phyloP scores from a whole-genome alignment of 2,888 invertebrate species.

The Agrotis puta region DNA sequence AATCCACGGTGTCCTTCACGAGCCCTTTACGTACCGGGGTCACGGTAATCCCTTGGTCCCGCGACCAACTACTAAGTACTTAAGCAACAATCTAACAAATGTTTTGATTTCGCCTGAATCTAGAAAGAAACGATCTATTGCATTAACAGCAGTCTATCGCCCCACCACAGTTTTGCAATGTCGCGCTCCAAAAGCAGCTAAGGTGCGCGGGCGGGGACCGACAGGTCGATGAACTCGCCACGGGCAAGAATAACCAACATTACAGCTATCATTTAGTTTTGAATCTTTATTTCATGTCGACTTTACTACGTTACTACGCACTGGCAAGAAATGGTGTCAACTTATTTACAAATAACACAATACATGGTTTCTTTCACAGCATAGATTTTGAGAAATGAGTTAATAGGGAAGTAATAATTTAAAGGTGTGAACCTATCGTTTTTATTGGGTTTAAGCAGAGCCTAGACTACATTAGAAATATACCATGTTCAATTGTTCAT shows the following conservation, averaged over 20 bases:
- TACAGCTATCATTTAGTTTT: slow-evolving; percentile 65
- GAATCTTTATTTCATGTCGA: slow-evolving; percentile 54
- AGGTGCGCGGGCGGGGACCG: slow-evolving; percentile 79
- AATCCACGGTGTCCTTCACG: too few species aligned
- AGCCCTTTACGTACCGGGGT: too few species aligned
- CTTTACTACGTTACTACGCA: slow-evolving; percentile 16
- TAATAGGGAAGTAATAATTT: too few species aligned
- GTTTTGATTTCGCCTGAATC: slow-evolving; percentile 14
- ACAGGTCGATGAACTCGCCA: slow-evolving; percentile 82
- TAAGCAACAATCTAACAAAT: slow-evolving; percentile 6
- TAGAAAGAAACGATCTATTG: slow-evolving; percentile 41
- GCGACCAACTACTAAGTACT: neutral
- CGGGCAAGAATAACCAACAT: slow-evolving; percentile 77
- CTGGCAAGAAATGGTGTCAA: slow-evolving; percentile 23
- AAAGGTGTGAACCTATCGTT: too few species aligned
- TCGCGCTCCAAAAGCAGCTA: slow-evolving; percentile 85
- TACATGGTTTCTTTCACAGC: slow-evolving; percentile 1
- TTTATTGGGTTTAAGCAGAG: too few species aligned
- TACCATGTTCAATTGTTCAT: too few species aligned
- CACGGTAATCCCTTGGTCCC: too few species aligned
- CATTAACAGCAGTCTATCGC: slow-evolving; percentile 53
- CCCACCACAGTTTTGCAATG: slow-evolving; percentile 78
- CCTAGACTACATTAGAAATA: too few species aligned
- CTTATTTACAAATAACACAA: slow-evolving; percentile 8
- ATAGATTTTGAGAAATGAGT: neutral